Evolutionary conservation across 2,888 invertebrate species (phyloP), one percentile per base, ranked within the genome.

Genomic region (Chymomyza procnemis): DNA sequence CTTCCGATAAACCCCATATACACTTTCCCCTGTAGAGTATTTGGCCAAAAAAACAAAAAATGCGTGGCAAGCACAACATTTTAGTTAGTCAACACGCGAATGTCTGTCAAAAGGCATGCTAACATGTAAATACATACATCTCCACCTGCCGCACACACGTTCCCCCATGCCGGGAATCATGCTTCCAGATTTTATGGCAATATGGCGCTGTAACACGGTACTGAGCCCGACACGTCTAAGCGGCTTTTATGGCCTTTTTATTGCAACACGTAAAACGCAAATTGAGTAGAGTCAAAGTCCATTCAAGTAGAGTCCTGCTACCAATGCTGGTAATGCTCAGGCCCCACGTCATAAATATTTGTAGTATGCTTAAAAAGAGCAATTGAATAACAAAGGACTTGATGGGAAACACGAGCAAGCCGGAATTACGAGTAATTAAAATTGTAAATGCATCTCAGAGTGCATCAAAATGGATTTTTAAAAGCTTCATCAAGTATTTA

Each of bases 191-290:
- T 26, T 26, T 26, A 26, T 5, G 8, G 56, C 46, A 56, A 61
- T 54, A 47, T 54, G 48, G 34, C 34, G 12, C 12, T 8, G 18
- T 50, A 50, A 18, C 48, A 50, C 48, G 52, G 21, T 34, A 52
- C 41, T 22, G 47, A 59, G 63, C 63, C 58, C 62, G 63, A 50
- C 21, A 54, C 54, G 55, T 64, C 64, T 57, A 64, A 56, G 62
- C 57, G 70, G 14, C 72, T 76, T 84, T 81, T 71, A 81, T 81
- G 70, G 79, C 77, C 58, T 74, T 81, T 84, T 84, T 81, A 81
- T 81, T 81, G 77, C 74, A 73, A 73, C 81, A 79, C 81, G 85
- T 81, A 81, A 84, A 81, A 77, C 76, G 57, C 67, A 81, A 84
- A 81, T 84, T 79, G 82, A 74, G 85, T 71, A 66, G 50, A 66